phyloP scores from a whole-genome alignment of 2,888 invertebrate species.

The Bellardia bayeri region DNA sequence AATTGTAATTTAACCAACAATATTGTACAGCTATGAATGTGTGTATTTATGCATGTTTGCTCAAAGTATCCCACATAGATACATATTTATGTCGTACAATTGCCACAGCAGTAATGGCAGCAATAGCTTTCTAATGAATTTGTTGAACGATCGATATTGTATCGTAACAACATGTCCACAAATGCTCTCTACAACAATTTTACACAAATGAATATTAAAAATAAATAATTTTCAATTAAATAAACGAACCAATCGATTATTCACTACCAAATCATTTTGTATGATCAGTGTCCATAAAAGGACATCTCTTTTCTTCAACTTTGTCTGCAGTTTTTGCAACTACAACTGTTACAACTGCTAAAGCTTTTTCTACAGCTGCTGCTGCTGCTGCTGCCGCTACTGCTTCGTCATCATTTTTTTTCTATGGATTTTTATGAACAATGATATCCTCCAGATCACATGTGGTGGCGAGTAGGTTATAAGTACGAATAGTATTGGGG shows the following conservation, averaged over 20 bases:
- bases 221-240: conserved; percentile 73
- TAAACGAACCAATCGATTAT: conserved; percentile 71
- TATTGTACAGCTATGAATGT: conserved; percentile 5
- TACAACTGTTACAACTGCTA: background rate
- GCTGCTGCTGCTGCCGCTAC: background rate
- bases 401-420: conserved; percentile 24
- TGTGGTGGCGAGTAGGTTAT: conserved; percentile 64
- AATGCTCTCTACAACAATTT: conserved; percentile 57
- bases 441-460: conserved; percentile 73
- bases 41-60: conserved; percentile 7
- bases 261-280: conserved; percentile 72
- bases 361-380: background rate
- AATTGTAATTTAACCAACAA: conserved; percentile 55
- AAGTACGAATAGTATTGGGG: conserved; percentile 20
- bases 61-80: conserved; percentile 46
- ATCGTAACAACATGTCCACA: conserved; percentile 55
- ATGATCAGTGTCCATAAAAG: conserved; percentile 72
- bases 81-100: conserved; percentile 21
- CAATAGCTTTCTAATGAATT: conserved; percentile 67
- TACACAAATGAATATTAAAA: conserved; percentile 72
- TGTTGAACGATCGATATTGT: conserved; percentile 52
- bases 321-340: conserved; percentile 17
- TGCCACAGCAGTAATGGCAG: background rate
- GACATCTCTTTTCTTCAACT: conserved; percentile 65
- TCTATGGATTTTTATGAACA: conserved; percentile 61